Percentiles rank a stretch among this genome's conserved stretches.
Conservation (phyloP, 2,113 vertebrate species). For the Bettongia penicillata region DNA sequence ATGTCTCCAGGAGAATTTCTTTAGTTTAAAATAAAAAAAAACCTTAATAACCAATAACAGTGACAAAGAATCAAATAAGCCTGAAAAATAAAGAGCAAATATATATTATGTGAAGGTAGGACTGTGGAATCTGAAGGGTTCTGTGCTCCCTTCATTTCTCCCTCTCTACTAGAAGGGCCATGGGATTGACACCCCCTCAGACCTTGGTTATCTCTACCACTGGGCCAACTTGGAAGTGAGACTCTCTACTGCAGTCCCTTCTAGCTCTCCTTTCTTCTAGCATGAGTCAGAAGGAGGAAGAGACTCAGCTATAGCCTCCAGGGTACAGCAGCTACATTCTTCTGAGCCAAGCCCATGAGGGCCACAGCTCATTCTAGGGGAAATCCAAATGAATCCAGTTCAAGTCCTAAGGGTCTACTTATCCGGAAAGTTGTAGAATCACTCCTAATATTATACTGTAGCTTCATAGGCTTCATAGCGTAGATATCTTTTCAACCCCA, state of each 20-base stretch:
- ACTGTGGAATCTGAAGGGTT: not conserved
- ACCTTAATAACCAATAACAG: not conserved
- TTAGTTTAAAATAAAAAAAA: not conserved
- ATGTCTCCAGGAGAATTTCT: not conserved
- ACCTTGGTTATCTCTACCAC: not conserved
- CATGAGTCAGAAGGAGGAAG: not conserved
- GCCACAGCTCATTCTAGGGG: not conserved
- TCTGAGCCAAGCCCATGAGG: not conserved
- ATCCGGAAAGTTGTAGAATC: not conserved
- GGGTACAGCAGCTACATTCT: not conserved
- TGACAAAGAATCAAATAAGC: not conserved
- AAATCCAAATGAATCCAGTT: not conserved
- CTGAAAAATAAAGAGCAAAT: not conserved
- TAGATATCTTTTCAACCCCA: not conserved
- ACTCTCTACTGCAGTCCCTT: not conserved
- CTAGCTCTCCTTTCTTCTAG: not conserved
- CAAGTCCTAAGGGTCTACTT: not conserved
- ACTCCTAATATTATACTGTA: not conserved
- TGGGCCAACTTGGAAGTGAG: not conserved
- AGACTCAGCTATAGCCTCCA: not conserved
- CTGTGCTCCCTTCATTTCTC: not conserved
- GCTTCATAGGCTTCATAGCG: not conserved
- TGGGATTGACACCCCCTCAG: not conserved
- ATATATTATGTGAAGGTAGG: not conserved
- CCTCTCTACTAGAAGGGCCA: not conserved